phyloP scores from a whole-genome alignment of 1,140 invertebrate genomes.

The Nymphalis io region DNA sequence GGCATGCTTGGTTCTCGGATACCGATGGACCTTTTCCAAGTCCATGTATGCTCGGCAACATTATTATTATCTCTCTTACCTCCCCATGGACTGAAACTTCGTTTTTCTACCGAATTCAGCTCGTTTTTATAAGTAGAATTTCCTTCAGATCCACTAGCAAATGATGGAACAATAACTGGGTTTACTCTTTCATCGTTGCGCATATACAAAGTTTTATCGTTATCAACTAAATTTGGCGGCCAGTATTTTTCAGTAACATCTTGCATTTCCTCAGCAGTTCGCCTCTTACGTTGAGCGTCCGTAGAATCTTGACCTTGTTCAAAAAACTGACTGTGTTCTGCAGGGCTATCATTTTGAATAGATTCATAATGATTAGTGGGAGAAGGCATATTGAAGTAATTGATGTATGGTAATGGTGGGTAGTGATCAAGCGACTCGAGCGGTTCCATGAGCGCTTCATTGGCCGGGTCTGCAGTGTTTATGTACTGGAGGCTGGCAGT shows the following conservation, averaged over 20 bases:
- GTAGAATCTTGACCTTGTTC: slow-evolving; percentile 36
- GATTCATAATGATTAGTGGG: slow-evolving; percentile 47
- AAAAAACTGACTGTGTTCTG: slow-evolving; percentile 42
- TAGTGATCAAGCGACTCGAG: slow-evolving; percentile 47
- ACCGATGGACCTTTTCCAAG: slow-evolving; percentile 59
- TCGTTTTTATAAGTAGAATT: slow-evolving; percentile 46
- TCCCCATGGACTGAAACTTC: slow-evolving; percentile 73
- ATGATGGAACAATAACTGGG: slow-evolving; percentile 43
- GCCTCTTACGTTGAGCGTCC: slow-evolving; percentile 50
- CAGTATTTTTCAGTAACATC: slow-evolving; percentile 43
- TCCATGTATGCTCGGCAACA: slow-evolving; percentile 62
- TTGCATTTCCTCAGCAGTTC: slow-evolving; percentile 44
- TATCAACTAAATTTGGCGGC: slow-evolving; percentile 53
- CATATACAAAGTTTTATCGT: slow-evolving; percentile 51
- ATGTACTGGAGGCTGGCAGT: slow-evolving; percentile 67
- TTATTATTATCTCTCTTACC: slow-evolving; percentile 59
- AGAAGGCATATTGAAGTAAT: slow-evolving; percentile 50
- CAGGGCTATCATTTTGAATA: slow-evolving; percentile 42
- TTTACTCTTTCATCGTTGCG: slow-evolving; percentile 41
- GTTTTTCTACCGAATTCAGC: slow-evolving; percentile 52
- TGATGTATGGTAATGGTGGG: slow-evolving; percentile 53
- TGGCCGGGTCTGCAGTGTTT: slow-evolving; percentile 46
- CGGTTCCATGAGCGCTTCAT: slow-evolving; percentile 47
- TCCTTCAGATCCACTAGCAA: slow-evolving; percentile 38
- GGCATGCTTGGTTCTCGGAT: slow-evolving; percentile 72